phyloP scores from a whole-genome alignment of 2,113 vertebrate species.

The Steatornis caripensis region DNA sequence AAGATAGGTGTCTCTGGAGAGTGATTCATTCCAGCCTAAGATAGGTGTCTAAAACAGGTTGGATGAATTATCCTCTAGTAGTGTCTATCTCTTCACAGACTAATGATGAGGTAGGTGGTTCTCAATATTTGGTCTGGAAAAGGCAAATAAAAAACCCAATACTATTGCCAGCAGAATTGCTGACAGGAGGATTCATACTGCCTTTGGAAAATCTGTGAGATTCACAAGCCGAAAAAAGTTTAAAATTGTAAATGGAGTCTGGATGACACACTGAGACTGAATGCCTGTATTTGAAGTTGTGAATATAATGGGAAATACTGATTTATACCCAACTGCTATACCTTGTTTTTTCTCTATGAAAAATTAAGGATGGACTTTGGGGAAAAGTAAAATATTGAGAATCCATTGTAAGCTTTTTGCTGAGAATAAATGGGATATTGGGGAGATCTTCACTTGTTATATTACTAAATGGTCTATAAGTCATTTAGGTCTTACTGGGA shows the following conservation, averaged over 20 bases:
- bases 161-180: not conserved
- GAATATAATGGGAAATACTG: not conserved
- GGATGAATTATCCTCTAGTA: not conserved
- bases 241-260: not conserved
- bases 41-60: not conserved
- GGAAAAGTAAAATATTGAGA: conserved; percentile 45
- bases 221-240: not conserved
- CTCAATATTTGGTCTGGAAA: not conserved
- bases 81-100: not conserved
- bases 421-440: conserved; percentile 50
- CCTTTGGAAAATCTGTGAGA: not conserved
- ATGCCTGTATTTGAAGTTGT: not conserved
- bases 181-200: conserved; percentile 24
- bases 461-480: conserved; percentile 52
- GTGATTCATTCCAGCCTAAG: not conserved
- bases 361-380: conserved; percentile 40
- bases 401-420: conserved; percentile 46
- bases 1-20: not conserved
- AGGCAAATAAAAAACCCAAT: not conserved
- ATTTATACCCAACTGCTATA: conserved; percentile 11
- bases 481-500: conserved; percentile 49
- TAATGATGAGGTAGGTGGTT: not conserved
- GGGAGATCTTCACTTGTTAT: conserved; percentile 44
- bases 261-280: not conserved
- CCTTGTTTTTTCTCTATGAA: conserved; percentile 10